Percentiles rank a stretch among this genome's conserved stretches.
phyloP scores from a whole-genome alignment of 2,888 invertebrate species.

The Caenorhabditis doughertyi region DNA sequence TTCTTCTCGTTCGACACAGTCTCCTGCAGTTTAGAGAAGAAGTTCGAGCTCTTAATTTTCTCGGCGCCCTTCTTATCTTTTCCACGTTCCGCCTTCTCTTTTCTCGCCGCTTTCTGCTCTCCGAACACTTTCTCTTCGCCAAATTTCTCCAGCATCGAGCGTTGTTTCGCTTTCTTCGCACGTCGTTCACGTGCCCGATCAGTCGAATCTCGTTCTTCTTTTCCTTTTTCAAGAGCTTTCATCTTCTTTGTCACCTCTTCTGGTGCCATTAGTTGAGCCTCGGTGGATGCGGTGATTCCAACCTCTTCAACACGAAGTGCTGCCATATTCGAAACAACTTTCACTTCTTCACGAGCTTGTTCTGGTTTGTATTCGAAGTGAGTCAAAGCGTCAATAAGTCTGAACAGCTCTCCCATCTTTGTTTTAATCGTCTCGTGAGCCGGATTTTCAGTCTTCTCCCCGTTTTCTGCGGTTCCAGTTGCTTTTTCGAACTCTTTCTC shows the following conservation, averaged over 20 bases:
- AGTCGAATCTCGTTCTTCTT: slow-evolving; percentile 90
- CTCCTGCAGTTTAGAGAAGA: slow-evolving; percentile 71
- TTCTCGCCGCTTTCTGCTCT: slow-evolving; percentile 54
- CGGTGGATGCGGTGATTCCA: slow-evolving; percentile 88
- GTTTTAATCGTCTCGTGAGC: slow-evolving; percentile 89
- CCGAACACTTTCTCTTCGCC: slow-evolving; percentile 69
- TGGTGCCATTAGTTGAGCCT: slow-evolving; percentile 77
- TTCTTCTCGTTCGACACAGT: slow-evolving; percentile 65
- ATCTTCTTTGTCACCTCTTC: slow-evolving; percentile 78
- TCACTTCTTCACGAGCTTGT: slow-evolving; percentile 88
- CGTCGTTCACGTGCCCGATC: slow-evolving; percentile 93
- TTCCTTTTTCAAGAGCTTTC: slow-evolving; percentile 83
- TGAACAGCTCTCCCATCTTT: slow-evolving; percentile 89
- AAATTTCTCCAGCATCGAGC: slow-evolving; percentile 83
- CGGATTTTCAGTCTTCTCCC: slow-evolving; percentile 85
- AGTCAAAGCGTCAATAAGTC: slow-evolving; percentile 92
- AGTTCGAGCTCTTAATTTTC: slow-evolving; percentile 65
- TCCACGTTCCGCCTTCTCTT: slow-evolving; percentile 62
- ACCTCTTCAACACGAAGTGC: slow-evolving; percentile 96
- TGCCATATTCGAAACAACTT: slow-evolving; percentile 93
- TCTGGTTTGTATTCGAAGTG: slow-evolving; percentile 95
- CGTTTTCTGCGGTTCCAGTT: slow-evolving; percentile 83
- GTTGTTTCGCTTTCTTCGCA: slow-evolving; percentile 90
- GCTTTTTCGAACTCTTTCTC: slow-evolving; percentile 86
- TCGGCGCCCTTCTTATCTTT: slow-evolving; percentile 28